Evolutionary conservation across 1,140 invertebrate species (phyloP), one percentile per base, ranked within the genome.

Genomic region (Acromyrmex echinatior): DNA sequence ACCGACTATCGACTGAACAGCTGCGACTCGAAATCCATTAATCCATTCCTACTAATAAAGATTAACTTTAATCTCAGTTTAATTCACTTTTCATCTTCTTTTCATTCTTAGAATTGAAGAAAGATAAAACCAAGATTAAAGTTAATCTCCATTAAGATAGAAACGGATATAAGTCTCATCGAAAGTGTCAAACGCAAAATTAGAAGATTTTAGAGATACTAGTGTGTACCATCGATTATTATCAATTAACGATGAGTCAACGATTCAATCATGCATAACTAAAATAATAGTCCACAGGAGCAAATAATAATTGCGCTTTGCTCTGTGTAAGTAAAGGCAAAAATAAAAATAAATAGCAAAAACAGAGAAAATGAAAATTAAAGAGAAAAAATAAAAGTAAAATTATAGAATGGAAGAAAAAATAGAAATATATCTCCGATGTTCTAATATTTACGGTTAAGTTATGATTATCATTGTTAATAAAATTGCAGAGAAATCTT

Each of bases 161-260:
- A 45, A 45, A 45, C 1, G 39, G 39, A 45, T 10, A 45, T 12
- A 79, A 14, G 45, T 66, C 25, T 18, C 10, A 6, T 31, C 16
- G n/a, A 35, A 28, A 21, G n/a, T 80, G 45, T 65, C 39, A n/a
- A 31, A n/a, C 10, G n/a, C 4, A 80, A 68, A 53, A 80, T 39
- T 18, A 10, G n/a, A 58, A 53, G 31, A 31, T 49, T 68, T 68
- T 16, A 71, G 25, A 49, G 12, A 14, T 16, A 21, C 7, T 31
- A 80, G 18, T 35, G 6, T 31, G 31, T 35, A 31, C 53, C 12
- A 66, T 39, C 18, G 9, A 53, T 31, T 65, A 49, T 16, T 65
- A 49, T 16, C 9, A 21, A 25, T 68, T 66, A 80, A 53, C 49
- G 14, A 51, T 12, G 5, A 35, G 6, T 28, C 6, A 51, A 77